Conservation (phyloP, 2,797 vertebrate genomes). For the Pelochelys cantorii region DNA sequence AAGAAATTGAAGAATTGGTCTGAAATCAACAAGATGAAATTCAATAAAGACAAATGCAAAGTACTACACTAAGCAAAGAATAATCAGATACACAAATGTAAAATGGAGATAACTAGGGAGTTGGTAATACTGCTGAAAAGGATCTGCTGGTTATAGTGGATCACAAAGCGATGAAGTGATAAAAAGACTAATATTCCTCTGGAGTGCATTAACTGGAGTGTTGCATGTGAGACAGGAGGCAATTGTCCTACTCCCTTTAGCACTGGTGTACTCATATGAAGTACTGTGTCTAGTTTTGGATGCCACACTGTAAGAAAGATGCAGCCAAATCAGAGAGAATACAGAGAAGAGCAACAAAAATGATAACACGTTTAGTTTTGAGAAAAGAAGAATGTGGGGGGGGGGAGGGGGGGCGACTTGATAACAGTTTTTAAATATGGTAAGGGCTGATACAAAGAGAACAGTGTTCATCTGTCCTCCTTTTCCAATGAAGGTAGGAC, state of each 20-base stretch:
- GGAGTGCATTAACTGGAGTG: too few relatives aligned
- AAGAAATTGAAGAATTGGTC: neutral
- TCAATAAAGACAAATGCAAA: neutral
- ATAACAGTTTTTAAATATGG: neutral
- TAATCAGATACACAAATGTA: neutral
- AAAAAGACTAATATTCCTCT: too few relatives aligned
- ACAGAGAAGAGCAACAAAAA: neutral
- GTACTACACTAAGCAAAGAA: neutral
- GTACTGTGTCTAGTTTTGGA: too few relatives aligned
- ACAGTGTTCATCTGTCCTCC: neutral
- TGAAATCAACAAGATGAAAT: neutral
- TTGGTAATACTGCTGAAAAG: neutral
- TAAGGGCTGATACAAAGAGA: neutral
- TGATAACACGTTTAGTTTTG: neutral
- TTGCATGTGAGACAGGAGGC: too few relatives aligned
- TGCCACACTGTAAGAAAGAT: neutral
- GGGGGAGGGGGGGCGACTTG: too few relatives aligned
- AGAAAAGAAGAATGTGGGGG: neutral
- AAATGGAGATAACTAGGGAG: neutral
- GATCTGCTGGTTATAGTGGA: neutral
- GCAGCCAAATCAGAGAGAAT: neutral
- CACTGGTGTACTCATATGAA: too few relatives aligned
- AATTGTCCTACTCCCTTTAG: too few relatives aligned
- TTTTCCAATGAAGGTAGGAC: neutral
- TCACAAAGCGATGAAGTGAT: neutral